A percentile compares a stretch with the other conserved stretches of the same genome.
These are phyloP conservation scores for Magallana angulata DNA, from an alignment of 1,140 invertebrate species.

Conservation along the genomic window DNA sequence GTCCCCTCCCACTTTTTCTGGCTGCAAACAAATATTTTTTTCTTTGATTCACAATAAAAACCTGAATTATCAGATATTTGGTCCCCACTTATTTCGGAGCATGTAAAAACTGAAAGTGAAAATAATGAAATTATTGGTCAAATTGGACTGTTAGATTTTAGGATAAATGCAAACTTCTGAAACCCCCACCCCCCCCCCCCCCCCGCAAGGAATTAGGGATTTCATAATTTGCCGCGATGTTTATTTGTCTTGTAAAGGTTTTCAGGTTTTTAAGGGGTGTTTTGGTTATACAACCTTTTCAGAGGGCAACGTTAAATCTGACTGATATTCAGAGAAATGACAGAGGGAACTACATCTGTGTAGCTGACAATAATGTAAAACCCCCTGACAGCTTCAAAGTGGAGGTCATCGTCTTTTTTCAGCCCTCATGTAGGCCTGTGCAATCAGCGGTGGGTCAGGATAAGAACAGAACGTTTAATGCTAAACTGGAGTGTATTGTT, in stretches of 20 bases:
- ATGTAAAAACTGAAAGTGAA: too few species aligned
- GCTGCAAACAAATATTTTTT: too few species aligned
- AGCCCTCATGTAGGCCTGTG: slow-evolving; percentile 68
- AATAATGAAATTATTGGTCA: too few species aligned
- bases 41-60: too few species aligned
- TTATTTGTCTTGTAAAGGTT: not conserved
- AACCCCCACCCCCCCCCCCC: too few species aligned
- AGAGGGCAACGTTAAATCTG: slow-evolving; percentile 62
- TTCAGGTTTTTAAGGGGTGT: not conserved
- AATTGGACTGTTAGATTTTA: too few species aligned
- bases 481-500: slow-evolving; percentile 75
- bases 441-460: slow-evolving; percentile 77
- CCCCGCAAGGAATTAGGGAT: too few species aligned
- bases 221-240: too few species aligned
- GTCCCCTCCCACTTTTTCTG: too few species aligned
- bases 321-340: slow-evolving; percentile 63
- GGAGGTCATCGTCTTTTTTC: slow-evolving; percentile 69
- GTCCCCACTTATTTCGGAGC: too few species aligned
- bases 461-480: slow-evolving; percentile 72
- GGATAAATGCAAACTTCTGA: too few species aligned
- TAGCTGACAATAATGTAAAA: slow-evolving; percentile 77
- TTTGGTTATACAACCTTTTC: not conserved
- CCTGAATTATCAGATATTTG: too few species aligned
- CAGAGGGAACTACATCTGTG: slow-evolving; percentile 75
- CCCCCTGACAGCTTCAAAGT: slow-evolving; percentile 75